phyloP scores from a whole-genome alignment of 2,888 invertebrate genomes.

The Mythimna lalbum region DNA sequence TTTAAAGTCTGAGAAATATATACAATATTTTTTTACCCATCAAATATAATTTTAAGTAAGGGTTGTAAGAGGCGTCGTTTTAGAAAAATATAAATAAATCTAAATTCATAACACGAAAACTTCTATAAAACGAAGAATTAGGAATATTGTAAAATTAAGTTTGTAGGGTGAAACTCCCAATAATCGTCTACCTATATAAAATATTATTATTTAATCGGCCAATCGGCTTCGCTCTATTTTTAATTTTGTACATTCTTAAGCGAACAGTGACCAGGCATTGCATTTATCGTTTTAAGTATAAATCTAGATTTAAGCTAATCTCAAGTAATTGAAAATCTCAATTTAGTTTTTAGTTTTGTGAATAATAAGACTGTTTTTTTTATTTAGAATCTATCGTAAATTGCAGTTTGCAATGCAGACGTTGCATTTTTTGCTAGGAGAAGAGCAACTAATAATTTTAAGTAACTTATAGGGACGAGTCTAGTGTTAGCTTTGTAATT shows the following conservation, averaged over 20 bases:
- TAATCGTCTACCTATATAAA: conserved; percentile 26
- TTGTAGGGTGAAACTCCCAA: conserved; percentile 38
- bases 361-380: conserved; percentile 61
- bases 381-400: conserved; percentile 8
- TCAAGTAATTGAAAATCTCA: conserved; percentile 57
- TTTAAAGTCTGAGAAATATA: neutral
- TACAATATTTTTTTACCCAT: conserved; percentile 13
- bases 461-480: conserved; percentile 10
- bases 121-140: conserved; percentile 26
- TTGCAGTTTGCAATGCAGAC: conserved; percentile 12
- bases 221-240: conserved; percentile 46
- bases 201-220: conserved; percentile 29
- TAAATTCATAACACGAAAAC: conserved; percentile 12
- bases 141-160: conserved; percentile 30
- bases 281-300: conserved; percentile 81
- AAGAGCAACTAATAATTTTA: conserved; percentile 26
- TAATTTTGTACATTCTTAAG: conserved; percentile 78
- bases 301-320: conserved; percentile 40
- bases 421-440: conserved; percentile 22
- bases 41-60: neutral
- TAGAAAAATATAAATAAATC: conserved; percentile 9
- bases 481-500: conserved; percentile 24
- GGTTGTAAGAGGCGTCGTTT: neutral
- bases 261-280: conserved; percentile 84
- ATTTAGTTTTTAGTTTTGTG: conserved; percentile 42